Conservation (phyloP, 1,140 invertebrate genomes). For the Hyphantria cunea region DNA sequence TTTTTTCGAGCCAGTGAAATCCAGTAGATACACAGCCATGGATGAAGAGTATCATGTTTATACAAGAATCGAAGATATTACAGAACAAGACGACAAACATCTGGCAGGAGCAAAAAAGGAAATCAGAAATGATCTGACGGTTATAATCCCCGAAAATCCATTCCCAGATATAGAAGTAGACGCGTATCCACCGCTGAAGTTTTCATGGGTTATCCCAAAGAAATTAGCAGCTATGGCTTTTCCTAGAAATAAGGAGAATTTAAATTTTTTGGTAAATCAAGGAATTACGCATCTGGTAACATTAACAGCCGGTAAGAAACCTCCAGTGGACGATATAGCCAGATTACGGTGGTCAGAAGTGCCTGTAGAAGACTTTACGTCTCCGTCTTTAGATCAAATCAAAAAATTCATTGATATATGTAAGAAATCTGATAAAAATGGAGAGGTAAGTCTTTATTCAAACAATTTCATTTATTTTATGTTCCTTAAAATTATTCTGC, state of each 20-base stretch:
- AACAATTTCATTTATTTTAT: not conserved
- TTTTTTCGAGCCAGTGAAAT: slow-evolving; percentile 44
- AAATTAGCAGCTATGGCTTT: slow-evolving; percentile 84
- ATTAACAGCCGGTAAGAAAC: slow-evolving; percentile 83
- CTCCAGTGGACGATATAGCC: slow-evolving; percentile 78
- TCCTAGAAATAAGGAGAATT: slow-evolving; percentile 75
- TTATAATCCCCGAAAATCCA: slow-evolving; percentile 74
- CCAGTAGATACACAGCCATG: slow-evolving; percentile 46
- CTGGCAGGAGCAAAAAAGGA: slow-evolving; percentile 71
- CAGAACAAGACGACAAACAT: slow-evolving; percentile 69
- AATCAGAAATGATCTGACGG: slow-evolving; percentile 64
- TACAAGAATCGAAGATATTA: slow-evolving; percentile 69
- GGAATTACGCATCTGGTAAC: slow-evolving; percentile 82
- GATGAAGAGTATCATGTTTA: slow-evolving; percentile 62
- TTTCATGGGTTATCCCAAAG: slow-evolving; percentile 84
- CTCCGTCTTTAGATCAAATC: slow-evolving; percentile 84
- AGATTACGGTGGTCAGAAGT: slow-evolving; percentile 83
- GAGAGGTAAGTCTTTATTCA: slow-evolving; percentile 63
- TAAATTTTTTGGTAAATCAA: slow-evolving; percentile 74
- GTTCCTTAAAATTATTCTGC: too few species aligned
- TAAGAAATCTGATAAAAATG: slow-evolving; percentile 72
- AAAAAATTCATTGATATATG: slow-evolving; percentile 85
- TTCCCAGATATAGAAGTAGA: slow-evolving; percentile 78
- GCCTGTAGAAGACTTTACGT: slow-evolving; percentile 84
- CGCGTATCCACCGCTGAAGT: slow-evolving; percentile 83